Evolutionary conservation across 2,113 vertebrate genomes (phyloP), one percentile per base, ranked within the genome.

Genomic region (Carassius auratus): DNA sequence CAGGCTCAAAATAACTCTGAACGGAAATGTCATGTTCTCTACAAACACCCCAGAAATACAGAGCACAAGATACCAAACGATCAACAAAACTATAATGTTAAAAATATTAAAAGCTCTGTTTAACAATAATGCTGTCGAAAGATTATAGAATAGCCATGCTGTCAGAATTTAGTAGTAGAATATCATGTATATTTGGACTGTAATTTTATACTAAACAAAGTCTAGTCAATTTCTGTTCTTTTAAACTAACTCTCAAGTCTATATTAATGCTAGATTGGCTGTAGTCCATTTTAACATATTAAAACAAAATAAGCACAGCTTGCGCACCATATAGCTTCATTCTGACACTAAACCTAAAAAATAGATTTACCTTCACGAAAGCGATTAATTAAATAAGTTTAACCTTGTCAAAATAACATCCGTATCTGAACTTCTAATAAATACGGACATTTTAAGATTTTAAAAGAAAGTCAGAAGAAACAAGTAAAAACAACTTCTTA

Each of bases 1-100:
- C 69, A 50, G 78, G 38, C 61, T 81, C 17, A 88, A 81, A 52
- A 84, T 85, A 66, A 74, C 19, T 19, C 17, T 21, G 38, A 88
- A 59, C 79, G 84, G 87, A 88, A 85, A 77, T 62, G 30, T n/a
- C 64, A 61, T 30, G 84, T 62, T 68, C 42, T 87, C 62, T 52
- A 38, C 17, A 82, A 71, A 38, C 55, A 78, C 73, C 19, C 7
- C 17, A 23, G 21, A 7, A 17, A 8, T 17, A 69, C 21, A 15
- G 17, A 73, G 6, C 0, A 52, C 36, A 42, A 78, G 21, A 68
- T 42, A 23, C 4, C 36, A 73, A 73, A n/a, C 36, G 33, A 2
- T 13, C 1, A 36, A 48, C 33, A 62, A 17, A 23, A 74, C n/a
- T 7, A 2, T 33, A 59, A 21, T 83, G 14, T 55, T 38, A 21